Base-by-base conservation (phyloP, 2,797 vertebrate genomes). In the Pygocentrus nattereri region DNA sequence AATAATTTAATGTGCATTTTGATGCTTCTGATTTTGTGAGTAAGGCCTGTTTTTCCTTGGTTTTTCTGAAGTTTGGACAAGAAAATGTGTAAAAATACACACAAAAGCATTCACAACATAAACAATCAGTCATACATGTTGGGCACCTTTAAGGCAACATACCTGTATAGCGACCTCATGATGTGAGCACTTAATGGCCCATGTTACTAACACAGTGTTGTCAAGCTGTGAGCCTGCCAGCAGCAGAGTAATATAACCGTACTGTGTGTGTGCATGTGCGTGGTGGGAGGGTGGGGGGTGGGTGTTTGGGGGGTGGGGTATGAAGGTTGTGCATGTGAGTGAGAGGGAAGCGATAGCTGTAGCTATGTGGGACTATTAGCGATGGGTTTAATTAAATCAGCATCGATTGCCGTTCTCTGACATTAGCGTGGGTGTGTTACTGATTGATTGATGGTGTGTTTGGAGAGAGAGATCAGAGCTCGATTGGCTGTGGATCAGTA, bases 301-400 rank as follows among this genome's bases (percentile, higher is more conserved):
- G 30, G n/a, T 1, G 44, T 15, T 68, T 19, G 58, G 61, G 4
- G 44, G n/a, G 27, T 2, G 44, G 15, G 68, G 4, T 44, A n/a
- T 52, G 34, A 15, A 59, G 18, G 72, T n/a, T 62, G 38, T 27
- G 52, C 25, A 62, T 49, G 38, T 38, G 61, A 49, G 65, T 50
- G 58, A 49, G 21, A 18, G 44, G 31, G 62, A 58, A 38, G 65
- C 72, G 79, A 81, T 83, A 69, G 56, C 34, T 47, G 13, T 75
- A 44, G 41, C 54, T 77, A 15, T 38, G 50, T 74, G 25, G 41
- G 52, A 44, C 70, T 81, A 74, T 81, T 84, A 82, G 79, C 74
- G 47, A 78, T 70, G 47, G 81, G 79, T 7, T 86, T 85, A 80
- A 85, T 88, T 85, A 83, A 86, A 84, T 88, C 71, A 79, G 56